A percentile compares a stretch with the other conserved stretches of the same genome.
These are phyloP conservation scores for Peromyscus attwateri DNA, from an alignment of 2,797 vertebrate genomes.

Conservation along the genomic window DNA sequence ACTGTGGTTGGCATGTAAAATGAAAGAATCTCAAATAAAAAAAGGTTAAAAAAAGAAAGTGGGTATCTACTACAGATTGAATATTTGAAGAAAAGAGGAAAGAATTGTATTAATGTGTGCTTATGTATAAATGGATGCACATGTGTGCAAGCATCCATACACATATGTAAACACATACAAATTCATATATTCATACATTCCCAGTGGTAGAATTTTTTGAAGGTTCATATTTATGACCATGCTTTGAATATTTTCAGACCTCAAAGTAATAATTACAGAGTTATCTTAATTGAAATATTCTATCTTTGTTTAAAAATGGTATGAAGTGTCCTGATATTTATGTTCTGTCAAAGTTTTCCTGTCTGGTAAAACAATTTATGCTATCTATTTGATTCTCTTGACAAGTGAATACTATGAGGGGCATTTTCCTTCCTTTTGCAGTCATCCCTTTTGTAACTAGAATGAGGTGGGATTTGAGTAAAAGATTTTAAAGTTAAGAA, in stretches of 20 bases:
- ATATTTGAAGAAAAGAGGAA: background rate
- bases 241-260: background rate
- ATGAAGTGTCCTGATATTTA: background rate
- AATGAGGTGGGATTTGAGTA: background rate
- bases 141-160: background rate
- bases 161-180: rapidly evolving
- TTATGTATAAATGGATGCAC: background rate
- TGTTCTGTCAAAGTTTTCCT: background rate
- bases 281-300: background rate
- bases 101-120: background rate
- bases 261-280: background rate
- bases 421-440: background rate
- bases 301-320: background rate
- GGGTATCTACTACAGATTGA: background rate
- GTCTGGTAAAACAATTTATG: background rate
- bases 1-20: too few relatives aligned
- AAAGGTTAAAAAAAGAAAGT: too few relatives aligned
- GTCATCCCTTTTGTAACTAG: background rate
- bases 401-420: background rate
- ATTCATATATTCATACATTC: background rate
- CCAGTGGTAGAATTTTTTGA: background rate
- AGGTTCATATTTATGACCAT: background rate
- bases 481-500: background rate
- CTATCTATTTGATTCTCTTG: background rate
- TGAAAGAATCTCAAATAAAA: too few relatives aligned